Percentiles rank a stretch among this genome's conserved stretches.
Evolutionary conservation across 2,113 vertebrate genomes (phyloP).

Genomic region (Fukomys damarensis): DNA sequence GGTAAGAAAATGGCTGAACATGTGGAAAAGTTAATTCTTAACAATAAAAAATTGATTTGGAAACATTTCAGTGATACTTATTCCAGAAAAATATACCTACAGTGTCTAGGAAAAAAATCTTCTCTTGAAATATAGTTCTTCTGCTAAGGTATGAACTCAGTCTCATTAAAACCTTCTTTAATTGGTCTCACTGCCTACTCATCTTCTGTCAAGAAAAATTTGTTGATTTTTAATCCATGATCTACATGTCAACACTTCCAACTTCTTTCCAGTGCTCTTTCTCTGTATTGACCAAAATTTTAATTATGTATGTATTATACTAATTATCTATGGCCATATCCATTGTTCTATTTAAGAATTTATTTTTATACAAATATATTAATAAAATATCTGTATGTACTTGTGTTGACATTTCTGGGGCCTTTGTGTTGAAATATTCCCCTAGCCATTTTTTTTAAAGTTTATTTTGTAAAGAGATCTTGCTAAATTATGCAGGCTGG

Average conservation of each 20-base stretch:
- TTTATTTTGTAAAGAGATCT: too few relatives aligned
- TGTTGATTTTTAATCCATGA: not conserved
- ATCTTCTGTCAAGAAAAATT: constrained; percentile 4
- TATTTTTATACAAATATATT: constrained; percentile 1
- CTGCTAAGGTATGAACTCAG: not conserved
- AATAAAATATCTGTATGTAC: not conserved
- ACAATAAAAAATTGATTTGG: not conserved
- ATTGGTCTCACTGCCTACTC: constrained; percentile 38
- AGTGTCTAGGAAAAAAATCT: not conserved
- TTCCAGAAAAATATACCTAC: not conserved
- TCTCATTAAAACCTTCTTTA: not conserved
- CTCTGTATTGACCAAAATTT: not conserved
- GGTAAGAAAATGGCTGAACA: not conserved
- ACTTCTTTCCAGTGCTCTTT: not conserved
- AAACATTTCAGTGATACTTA: not conserved
- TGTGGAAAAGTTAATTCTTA: not conserved
- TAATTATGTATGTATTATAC: not conserved
- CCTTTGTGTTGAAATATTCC: not conserved
- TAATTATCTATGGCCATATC: not conserved
- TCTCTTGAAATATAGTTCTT: not conserved
- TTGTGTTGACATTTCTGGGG: not conserved
- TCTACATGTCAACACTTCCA: not conserved
- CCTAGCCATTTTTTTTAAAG: not conserved
- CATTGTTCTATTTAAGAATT: not conserved
- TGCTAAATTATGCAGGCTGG: not conserved